Conservation (phyloP, 2,888 invertebrate species). For the Argyresthia albistria region DNA sequence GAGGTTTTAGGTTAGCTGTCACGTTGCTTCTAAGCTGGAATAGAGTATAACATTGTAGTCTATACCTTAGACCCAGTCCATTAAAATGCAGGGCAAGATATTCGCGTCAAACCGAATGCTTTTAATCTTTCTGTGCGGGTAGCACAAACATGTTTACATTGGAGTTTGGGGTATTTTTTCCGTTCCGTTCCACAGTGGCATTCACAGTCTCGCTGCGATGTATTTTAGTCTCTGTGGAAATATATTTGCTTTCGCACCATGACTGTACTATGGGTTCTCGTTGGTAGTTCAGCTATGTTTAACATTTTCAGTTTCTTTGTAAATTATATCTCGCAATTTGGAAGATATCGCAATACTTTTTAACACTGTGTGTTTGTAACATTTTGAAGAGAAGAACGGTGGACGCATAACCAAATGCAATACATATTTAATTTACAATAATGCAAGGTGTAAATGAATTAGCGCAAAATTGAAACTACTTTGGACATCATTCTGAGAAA, state of each 20-base stretch:
- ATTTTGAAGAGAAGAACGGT: no score
- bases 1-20: no score
- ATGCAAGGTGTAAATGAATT: no score
- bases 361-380: no score
- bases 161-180: slow-evolving; percentile 4
- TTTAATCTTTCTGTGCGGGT: neutral
- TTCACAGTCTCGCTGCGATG: slow-evolving; percentile 25
- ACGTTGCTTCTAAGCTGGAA: neutral
- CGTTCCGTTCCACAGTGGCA: neutral
- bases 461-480: no score
- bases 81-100: neutral
- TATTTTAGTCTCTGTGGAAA: slow-evolving; percentile 53
- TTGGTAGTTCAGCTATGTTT: neutral
- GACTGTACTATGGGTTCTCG: neutral
- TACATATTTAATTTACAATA: no score
- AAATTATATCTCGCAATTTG: no score
- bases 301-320: no score
- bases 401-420: no score
- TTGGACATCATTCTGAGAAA: no score
- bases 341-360: no score
- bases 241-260: slow-evolving; percentile 47
- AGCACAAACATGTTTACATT: slow-evolving; percentile 6
- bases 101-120: neutral
- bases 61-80: neutral
- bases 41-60: neutral